Base-by-base conservation (phyloP, 2,888 invertebrate genomes). In the Tipula unca region DNA sequence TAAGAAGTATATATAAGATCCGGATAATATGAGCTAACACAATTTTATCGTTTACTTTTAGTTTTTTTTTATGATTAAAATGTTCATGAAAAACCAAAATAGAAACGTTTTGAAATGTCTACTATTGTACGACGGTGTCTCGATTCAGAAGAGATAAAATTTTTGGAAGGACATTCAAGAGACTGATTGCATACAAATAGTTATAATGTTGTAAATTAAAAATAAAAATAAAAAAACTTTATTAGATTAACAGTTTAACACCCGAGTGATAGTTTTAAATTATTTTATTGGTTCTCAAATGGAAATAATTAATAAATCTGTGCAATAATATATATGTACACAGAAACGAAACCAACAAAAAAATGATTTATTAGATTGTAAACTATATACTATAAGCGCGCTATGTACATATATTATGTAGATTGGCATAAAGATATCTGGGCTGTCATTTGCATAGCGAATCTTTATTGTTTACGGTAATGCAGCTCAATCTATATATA, bases 31-130 rank as follows among this genome's bases (percentile, higher is more conserved):
- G 17, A n/a, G 8, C n/a, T 54, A n/a, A 54, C 6, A 69, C 20
- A 25, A 69, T 69, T 69, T 69, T 69, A 69, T 69, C 69, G 69
- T 69, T 69, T 69, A 69, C 69, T 69, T 69, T 69, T 69, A 69
- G 69, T 69, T 69, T 69, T 17, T 39, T 39, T 48, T 69, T 25
- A 69, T 69, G 69, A 25, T 25, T 25, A 20, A 69, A 69, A 69
- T 69, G 69, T 69, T 69, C 69, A 69, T 69, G 69, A 25, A 25
- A 69, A 17, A 48, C n/a, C n/a, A n/a, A n/a, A n/a, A 48, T 39
- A 48, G 48, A 48, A 14, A 48, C n/a, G 48, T 14, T 17, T n/a
- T 39, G 39, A 39, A 39, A 39, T 6, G 39, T 39, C 39, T 10
- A 39, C 1, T 39, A 13, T 42, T n/a, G n/a, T n/a, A 4, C 25